Evolutionary conservation across 2,113 vertebrate species (phyloP).

Genomic region (Varanus salvator): DNA sequence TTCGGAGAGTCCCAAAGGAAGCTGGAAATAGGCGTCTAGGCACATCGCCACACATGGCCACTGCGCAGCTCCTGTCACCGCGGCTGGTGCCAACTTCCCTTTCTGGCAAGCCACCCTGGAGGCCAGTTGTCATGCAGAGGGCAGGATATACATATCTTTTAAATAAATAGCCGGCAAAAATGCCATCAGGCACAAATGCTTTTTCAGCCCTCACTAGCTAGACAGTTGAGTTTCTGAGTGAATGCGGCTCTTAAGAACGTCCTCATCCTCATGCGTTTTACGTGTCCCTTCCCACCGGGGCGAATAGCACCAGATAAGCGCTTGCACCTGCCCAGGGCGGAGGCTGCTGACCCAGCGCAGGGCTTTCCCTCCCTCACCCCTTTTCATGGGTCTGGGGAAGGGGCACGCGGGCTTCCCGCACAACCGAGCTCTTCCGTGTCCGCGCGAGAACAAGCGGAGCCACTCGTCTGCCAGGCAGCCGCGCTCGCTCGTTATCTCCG

Average conservation of each 20-base stretch:
- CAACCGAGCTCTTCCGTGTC: background rate
- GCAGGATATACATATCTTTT: no score
- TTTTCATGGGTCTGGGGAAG: background rate
- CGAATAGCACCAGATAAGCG: no score
- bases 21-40: background rate
- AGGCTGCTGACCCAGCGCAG: background rate
- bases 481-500: background rate
- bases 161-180: no score
- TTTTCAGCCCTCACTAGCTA: no score
- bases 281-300: no score
- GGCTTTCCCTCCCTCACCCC: no score
- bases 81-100: background rate
- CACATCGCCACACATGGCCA: no score
- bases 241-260: no score
- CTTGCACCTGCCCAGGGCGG: no score
- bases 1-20: no score
- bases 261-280: no score
- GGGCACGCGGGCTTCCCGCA: background rate
- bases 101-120: background rate
- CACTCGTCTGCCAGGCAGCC: conserved; percentile 14
- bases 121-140: background rate
- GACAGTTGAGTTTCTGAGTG: background rate
- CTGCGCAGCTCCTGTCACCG: background rate
- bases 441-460: background rate
- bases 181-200: no score